Percentiles rank a stretch among this genome's conserved stretches.
Conservation (phyloP, 2,888 invertebrate genomes). For the Conistra vaccinii region DNA sequence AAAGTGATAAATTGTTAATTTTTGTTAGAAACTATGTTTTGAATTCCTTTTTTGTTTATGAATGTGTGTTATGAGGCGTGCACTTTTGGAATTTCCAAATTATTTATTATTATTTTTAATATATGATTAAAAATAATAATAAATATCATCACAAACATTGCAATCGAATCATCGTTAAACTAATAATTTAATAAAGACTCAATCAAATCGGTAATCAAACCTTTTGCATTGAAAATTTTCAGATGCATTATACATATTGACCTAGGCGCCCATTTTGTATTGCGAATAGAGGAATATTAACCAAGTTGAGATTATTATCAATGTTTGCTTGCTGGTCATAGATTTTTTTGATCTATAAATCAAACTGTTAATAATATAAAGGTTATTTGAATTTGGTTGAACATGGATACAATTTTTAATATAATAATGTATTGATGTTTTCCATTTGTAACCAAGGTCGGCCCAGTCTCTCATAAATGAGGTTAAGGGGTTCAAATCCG, state of each 20-base stretch:
- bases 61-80: no score
- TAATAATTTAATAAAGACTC: conserved; percentile 9
- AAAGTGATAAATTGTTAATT: no score
- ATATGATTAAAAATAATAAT: no score
- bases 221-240: conserved; percentile 10
- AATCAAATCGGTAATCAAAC: background rate
- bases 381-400: background rate
- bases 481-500: no score
- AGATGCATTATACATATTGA: conserved; percentile 12
- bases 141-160: conserved; percentile 2
- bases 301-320: background rate
- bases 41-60: no score
- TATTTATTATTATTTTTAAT: background rate
- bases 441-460: no score
- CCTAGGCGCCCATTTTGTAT: background rate
- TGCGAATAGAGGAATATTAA: conserved; percentile 6
- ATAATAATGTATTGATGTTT: no score
- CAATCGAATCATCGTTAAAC: background rate
- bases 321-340: background rate
- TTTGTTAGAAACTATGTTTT: no score
- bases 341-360: background rate
- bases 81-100: no score
- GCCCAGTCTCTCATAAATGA: no score
- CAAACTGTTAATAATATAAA: background rate
- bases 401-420: background rate